These are phyloP conservation scores for Euproctis similis DNA, from an alignment of 2,888 invertebrate genomes.

Conservation along the genomic window DNA sequence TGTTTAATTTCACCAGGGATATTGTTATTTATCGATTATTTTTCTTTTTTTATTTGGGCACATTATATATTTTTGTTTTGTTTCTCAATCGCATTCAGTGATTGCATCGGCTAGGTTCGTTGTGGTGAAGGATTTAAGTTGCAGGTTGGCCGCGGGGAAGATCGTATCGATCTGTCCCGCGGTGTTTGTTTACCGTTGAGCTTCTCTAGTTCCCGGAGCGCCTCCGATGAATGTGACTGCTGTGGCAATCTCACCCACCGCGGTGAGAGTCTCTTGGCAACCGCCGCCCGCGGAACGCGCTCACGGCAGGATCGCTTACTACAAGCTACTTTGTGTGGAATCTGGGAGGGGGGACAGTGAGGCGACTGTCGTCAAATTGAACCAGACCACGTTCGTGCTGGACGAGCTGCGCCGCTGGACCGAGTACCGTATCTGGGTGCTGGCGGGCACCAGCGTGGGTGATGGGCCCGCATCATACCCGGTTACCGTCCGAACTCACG, in stretches of 20 bases:
- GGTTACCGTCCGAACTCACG: constrained; percentile 94
- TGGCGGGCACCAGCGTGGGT: constrained; percentile 96
- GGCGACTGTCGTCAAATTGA: constrained; percentile 86
- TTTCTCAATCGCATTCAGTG: constrained; percentile 75
- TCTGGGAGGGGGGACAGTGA: constrained; percentile 89
- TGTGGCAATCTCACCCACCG: constrained; percentile 90
- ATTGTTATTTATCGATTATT: too few species aligned
- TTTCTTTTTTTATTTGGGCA: constrained; percentile 58
- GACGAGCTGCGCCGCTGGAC: constrained; percentile 96
- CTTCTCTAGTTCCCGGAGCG: constrained; percentile 92
- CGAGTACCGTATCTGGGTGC: constrained; percentile 96
- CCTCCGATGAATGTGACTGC: constrained; percentile 96
- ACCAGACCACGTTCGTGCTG: constrained; percentile 86
- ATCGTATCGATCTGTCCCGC: constrained; percentile 14
- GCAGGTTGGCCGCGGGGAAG: constrained; percentile 33
- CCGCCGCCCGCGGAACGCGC: constrained; percentile 93
- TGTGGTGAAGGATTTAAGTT: constrained; percentile 46
- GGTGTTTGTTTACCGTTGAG: constrained; percentile 39
- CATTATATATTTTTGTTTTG: constrained; percentile 38
- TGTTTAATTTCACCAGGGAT: constrained; percentile 40
- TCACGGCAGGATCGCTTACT: constrained; percentile 95
- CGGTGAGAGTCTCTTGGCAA: constrained; percentile 92
- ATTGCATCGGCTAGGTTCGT: constrained; percentile 61
- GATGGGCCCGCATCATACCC: constrained; percentile 96
- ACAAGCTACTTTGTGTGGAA: constrained; percentile 94